Evolutionary conservation across 2,888 invertebrate species (phyloP).

Genomic region (Physocephala rufipes): DNA sequence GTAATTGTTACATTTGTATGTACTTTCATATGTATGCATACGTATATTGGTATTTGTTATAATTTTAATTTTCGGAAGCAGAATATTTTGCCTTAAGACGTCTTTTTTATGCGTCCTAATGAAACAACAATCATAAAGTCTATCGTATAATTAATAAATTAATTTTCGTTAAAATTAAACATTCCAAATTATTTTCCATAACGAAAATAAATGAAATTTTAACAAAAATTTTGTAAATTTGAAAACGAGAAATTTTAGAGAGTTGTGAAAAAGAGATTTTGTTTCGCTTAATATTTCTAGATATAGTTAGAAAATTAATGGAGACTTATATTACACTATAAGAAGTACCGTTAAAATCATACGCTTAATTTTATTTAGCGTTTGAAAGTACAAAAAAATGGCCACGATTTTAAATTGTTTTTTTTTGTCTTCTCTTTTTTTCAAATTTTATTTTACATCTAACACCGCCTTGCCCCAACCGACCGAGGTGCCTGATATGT

Average conservation of each 20-base stretch:
- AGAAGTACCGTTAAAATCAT: constrained; percentile 20
- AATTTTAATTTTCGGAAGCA: neutral
- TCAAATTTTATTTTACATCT: neutral
- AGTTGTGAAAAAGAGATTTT: too few relatives aligned
- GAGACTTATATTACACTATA: too few relatives aligned
- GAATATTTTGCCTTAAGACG: neutral
- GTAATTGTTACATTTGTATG: constrained; percentile 11
- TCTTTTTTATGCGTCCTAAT: constrained; percentile 1
- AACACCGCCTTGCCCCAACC: too few relatives aligned
- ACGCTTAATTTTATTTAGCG: constrained; percentile 17
- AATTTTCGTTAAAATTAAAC: constrained; percentile 26
- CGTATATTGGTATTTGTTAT: too few relatives aligned
- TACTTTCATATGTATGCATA: neutral
- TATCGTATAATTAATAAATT: constrained; percentile 19
- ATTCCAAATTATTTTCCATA: constrained; percentile 42
- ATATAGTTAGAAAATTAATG: constrained; percentile 11
- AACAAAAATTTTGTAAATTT: constrained; percentile 35
- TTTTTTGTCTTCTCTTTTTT: neutral
- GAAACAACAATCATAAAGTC: neutral
- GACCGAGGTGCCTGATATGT: too few relatives aligned
- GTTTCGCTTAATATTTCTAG: neutral
- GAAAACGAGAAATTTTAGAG: constrained; percentile 9
- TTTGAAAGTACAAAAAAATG: constrained; percentile 40
- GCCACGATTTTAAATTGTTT: constrained; percentile 43
- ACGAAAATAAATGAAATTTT: constrained; percentile 46